These are phyloP conservation scores for Charaxes varanes DNA, from an alignment of 1,140 invertebrate species.

Conservation along the genomic window DNA sequence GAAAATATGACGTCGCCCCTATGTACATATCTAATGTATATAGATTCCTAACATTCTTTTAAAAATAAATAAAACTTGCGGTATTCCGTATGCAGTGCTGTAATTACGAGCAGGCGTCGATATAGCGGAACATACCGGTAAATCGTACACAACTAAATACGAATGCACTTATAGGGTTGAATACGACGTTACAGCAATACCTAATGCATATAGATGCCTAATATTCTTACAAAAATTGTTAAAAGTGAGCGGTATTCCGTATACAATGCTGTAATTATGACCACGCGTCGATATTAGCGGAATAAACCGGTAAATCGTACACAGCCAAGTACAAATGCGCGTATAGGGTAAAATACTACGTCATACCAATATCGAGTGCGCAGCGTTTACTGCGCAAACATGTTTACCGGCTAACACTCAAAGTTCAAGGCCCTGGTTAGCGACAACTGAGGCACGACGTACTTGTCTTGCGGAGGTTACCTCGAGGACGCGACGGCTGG, in stretches of 20 bases:
- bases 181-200: no score
- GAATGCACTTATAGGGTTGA: slow-evolving; percentile 13
- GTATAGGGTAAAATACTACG: slow-evolving; percentile 34
- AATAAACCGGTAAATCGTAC: slow-evolving; percentile 19
- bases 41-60: no score
- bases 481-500: slow-evolving; percentile 34
- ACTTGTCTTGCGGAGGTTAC: slow-evolving; percentile 49
- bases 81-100: slow-evolving; percentile 10
- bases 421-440: slow-evolving; percentile 63
- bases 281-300: slow-evolving; percentile 13
- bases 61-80: slow-evolving; percentile 16
- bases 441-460: slow-evolving; percentile 48
- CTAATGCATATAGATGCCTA: no score
- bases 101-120: slow-evolving; percentile 15
- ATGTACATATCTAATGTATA: no score
- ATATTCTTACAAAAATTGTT: no score
- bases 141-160: slow-evolving; percentile 14
- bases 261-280: slow-evolving; percentile 10
- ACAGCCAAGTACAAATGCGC: slow-evolving; percentile 11
- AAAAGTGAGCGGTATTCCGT: slow-evolving; percentile 15
- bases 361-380: slow-evolving; percentile 57
- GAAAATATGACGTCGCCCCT: slow-evolving; percentile 44
- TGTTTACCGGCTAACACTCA: slow-evolving; percentile 61
- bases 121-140: slow-evolving; percentile 16
- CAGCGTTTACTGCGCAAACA: slow-evolving; percentile 62